A percentile compares a stretch with the other conserved stretches of the same genome.
Conservation (phyloP, 2,888 invertebrate genomes). For the Ochropleura leucogaster region DNA sequence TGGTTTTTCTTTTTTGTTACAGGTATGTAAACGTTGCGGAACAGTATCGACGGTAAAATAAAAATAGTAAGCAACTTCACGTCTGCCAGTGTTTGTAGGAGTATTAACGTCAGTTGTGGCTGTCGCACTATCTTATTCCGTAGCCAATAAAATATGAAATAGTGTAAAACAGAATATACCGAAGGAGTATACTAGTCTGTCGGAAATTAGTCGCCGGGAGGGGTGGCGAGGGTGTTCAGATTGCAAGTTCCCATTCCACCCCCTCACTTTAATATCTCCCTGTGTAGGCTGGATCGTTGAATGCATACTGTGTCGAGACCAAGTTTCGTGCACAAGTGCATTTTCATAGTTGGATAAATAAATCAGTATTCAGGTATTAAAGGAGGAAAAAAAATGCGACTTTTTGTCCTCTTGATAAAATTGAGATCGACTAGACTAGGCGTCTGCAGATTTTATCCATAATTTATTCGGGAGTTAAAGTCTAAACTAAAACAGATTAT, state of each 20-base stretch:
- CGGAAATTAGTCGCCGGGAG: constrained; percentile 89
- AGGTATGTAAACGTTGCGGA: constrained; percentile 70
- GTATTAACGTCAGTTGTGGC: constrained; percentile 36
- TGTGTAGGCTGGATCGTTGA: constrained; percentile 77
- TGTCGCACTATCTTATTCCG: constrained; percentile 43
- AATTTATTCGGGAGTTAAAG: constrained; percentile 32
- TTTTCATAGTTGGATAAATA: constrained; percentile 80
- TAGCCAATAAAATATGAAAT: constrained; percentile 78
- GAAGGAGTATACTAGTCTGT: constrained; percentile 78
- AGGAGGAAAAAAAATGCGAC: constrained; percentile 28
- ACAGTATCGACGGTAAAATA: constrained; percentile 20
- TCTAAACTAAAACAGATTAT: constrained; percentile 9
- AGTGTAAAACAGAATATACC: constrained; percentile 74
- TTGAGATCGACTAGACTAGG: constrained; percentile 21
- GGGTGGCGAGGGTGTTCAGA: constrained; percentile 74
- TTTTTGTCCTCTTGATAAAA: constrained; percentile 35
- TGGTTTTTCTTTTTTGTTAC: constrained; percentile 66
- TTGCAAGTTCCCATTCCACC: constrained; percentile 71
- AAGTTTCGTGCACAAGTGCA: constrained; percentile 82
- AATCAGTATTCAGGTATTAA: constrained; percentile 70
- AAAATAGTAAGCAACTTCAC: constrained; percentile 9
- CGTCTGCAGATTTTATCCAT: constrained; percentile 36
- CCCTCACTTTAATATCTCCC: constrained; percentile 76
- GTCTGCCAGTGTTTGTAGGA: constrained; percentile 12
- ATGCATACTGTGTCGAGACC: constrained; percentile 74